Conservation (phyloP, 2,888 invertebrate species). For the Osmoderma eremita region DNA sequence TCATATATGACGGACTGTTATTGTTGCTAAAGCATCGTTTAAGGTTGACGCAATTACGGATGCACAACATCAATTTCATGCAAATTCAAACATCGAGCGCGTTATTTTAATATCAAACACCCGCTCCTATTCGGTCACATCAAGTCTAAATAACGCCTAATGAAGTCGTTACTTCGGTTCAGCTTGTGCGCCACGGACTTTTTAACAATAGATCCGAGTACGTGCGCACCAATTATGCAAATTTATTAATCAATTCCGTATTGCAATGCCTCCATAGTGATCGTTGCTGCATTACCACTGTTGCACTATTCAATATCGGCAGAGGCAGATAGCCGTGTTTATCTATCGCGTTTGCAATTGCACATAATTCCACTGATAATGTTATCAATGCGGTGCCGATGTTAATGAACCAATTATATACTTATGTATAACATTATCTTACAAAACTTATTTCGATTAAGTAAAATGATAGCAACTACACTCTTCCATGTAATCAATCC, state of each 20-base stretch:
- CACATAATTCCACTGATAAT: conserved; percentile 18
- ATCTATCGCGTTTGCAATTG: conserved; percentile 21
- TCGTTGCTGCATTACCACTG: conserved; percentile 24
- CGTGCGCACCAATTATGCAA: conserved; percentile 29
- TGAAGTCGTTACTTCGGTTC: conserved; percentile 32
- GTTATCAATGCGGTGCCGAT: conserved; percentile 16
- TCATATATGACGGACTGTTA: not conserved
- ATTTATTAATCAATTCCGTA: conserved; percentile 33
- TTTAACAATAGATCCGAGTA: conserved; percentile 26
- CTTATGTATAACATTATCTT: not conserved
- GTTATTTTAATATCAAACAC: conserved; percentile 13
- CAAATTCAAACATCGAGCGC: not conserved
- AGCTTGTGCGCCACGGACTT: not conserved
- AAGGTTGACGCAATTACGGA: conserved; percentile 19
- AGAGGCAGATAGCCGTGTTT: conserved; percentile 18
- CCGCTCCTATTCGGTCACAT: not conserved
- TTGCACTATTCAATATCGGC: conserved; percentile 29
- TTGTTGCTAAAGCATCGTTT: not conserved
- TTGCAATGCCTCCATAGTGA: conserved; percentile 27
- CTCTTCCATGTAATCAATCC: too few relatives aligned
- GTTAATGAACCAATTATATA: conserved; percentile 31
- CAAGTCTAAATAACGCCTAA: conserved; percentile 27
- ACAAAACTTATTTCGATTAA: too few relatives aligned
- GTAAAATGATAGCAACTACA: too few relatives aligned
- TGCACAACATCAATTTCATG: conserved; percentile 11